phyloP scores from a whole-genome alignment of 2,113 vertebrate species.

The Campylorhamphus procurvoides region DNA sequence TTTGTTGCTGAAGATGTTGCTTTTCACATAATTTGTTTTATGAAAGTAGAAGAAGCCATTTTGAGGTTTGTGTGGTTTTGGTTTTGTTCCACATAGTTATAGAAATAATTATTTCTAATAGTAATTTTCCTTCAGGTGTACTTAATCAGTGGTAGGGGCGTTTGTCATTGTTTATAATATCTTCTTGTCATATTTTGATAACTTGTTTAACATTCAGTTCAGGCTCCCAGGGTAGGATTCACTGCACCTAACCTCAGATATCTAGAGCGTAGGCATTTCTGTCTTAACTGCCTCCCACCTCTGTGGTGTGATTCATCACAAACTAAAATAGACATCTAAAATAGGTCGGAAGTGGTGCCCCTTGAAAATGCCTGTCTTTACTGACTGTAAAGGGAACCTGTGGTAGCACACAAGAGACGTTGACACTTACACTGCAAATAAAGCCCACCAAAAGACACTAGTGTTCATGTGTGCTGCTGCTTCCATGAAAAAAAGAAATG shows the following conservation, averaged over 20 bases:
- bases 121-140: background rate
- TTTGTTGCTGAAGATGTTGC: constrained; percentile 5
- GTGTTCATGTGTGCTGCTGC: background rate
- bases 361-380: background rate
- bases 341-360: constrained; percentile 54
- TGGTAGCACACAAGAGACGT: background rate
- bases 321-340: constrained; percentile 52
- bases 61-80: background rate
- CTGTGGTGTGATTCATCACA: constrained; percentile 50
- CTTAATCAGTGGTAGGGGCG: background rate
- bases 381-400: background rate
- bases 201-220: constrained; percentile 15
- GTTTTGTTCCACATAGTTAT: background rate
- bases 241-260: constrained; percentile 22
- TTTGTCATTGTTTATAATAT: background rate
- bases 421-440: background rate
- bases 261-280: constrained; percentile 32
- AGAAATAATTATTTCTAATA: background rate
- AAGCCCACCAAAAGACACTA: background rate
- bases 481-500: background rate
- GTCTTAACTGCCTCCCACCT: constrained; percentile 46
- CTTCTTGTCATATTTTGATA: constrained; percentile 12
- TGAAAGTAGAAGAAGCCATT: background rate
- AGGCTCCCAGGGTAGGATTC: background rate
- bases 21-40: background rate